A percentile compares a stretch with the other conserved stretches of the same genome.
Evolutionary conservation across 2,113 vertebrate genomes (phyloP).

Genomic region (Burhinus oedicnemus): DNA sequence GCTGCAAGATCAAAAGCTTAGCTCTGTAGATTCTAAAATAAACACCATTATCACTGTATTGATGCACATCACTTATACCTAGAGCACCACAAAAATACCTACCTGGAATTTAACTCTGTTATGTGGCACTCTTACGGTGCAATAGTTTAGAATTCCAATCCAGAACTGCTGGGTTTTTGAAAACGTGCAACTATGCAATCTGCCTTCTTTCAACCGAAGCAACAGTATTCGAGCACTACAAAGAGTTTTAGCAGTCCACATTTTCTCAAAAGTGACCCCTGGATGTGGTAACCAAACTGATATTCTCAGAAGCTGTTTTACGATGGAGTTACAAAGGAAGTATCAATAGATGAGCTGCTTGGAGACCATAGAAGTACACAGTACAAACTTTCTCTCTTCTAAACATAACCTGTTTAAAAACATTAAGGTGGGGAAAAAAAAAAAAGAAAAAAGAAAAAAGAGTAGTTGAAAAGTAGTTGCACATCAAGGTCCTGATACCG

Average conservation of each 20-base stretch:
- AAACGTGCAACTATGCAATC: not conserved
- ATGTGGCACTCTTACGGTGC: fast-evolving
- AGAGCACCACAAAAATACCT: not conserved
- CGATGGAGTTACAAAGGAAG: not conserved
- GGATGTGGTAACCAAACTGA: not conserved
- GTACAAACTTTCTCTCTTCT: not conserved
- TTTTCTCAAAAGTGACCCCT: slow-evolving; percentile 7
- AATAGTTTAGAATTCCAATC: not conserved
- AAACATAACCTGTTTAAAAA: slow-evolving; percentile 2
- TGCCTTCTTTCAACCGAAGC: not conserved
- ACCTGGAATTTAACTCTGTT: not conserved
- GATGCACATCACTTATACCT: not conserved
- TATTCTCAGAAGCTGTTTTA: not conserved
- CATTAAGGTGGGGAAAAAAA: not conserved
- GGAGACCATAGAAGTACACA: not conserved
- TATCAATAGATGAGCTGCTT: not conserved
- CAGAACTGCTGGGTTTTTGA: not conserved
- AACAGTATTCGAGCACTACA: not conserved
- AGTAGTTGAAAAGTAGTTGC: not conserved
- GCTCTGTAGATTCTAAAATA: not conserved
- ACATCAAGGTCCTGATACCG: not conserved
- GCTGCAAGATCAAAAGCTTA: not conserved
- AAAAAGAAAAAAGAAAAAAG: no score
- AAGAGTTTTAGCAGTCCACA: slow-evolving; percentile 35
- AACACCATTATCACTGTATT: not conserved